Evolutionary conservation across 1,140 invertebrate genomes (phyloP), one percentile per base, ranked within the genome.

Genomic region (Pseudomyrmex pallidus): DNA sequence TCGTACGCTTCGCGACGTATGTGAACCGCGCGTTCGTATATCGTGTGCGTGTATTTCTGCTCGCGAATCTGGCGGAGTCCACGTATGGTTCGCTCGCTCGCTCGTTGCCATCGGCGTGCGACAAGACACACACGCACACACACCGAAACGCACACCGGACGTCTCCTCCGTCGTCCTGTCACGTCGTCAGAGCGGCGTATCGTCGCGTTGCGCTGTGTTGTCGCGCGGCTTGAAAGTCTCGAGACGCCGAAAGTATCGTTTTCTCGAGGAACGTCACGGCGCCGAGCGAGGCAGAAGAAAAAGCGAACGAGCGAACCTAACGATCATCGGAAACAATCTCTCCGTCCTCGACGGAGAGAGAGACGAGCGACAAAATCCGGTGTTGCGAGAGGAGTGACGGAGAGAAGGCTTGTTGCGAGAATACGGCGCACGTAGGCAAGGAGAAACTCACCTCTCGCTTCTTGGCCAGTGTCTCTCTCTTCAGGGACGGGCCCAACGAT

Each of bases 381-480:
- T 50, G 20, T 46, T 17, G 25, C 13, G 20, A 15, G 22, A 22
- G 8, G 17, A 64, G 50, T 59, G 13, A 77, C 10, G 22, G 35
- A 70, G 52, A 70, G 15, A 57, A 10, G n/a, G 25, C 66, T 52
- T 12, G 50, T 35, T 13, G 61, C 22, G 46, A 64, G 72, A 35
- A 76, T 56, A 62, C 20, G 17, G 57, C 46, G 2, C 57, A 61
- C 50, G 50, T 10, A 56, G n/a, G 59, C 35, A 57, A 35, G 4
- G 46, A 56, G 20, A 64, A 64, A 86, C 85, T 70, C 83, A 92
- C 91, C 91, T 92, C 89, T 91, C 90, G 86, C 84, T 91, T 89
- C 88, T 91, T 88, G 91, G 89, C 90, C 91, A 90, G 90, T 88
- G 89, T 91, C 90, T 91, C 91, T 90, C 90, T 90, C 84, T 90